Percentiles rank a stretch among this genome's conserved stretches.
Evolutionary conservation across 2,797 vertebrate species (phyloP).

Genomic region (Loris lydekkerianus): DNA sequence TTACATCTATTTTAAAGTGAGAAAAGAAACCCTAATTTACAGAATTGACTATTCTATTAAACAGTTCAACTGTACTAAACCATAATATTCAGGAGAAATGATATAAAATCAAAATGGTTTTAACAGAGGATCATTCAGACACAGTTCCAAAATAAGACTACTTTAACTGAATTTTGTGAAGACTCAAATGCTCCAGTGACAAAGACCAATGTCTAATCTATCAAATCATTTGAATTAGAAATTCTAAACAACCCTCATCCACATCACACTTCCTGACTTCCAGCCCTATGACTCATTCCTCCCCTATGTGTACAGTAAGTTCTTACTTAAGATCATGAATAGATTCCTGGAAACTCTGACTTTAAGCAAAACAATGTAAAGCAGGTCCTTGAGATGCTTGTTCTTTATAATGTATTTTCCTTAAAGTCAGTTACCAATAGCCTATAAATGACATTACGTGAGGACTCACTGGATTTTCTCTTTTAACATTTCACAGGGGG

Average conservation of each 20-base stretch:
- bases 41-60: slow-evolving; percentile 31
- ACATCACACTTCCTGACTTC: background rate
- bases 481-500: background rate
- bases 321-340: background rate
- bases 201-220: background rate
- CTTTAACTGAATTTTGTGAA: background rate
- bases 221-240: background rate
- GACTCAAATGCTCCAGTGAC: background rate
- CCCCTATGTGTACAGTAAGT: background rate
- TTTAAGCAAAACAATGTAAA: background rate
- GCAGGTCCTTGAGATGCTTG: background rate
- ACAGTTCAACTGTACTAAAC: background rate
- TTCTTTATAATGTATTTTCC: background rate
- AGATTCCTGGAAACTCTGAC: background rate
- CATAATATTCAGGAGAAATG: background rate
- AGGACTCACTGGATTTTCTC: background rate
- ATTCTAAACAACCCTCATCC: background rate
- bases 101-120: background rate
- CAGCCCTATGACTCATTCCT: background rate
- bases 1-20: background rate
- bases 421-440: background rate
- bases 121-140: background rate
- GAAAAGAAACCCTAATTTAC: background rate
- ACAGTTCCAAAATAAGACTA: background rate
- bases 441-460: background rate